A percentile compares a stretch with the other conserved stretches of the same genome.
Evolutionary conservation across 2,888 invertebrate genomes (phyloP).

Genomic region (Drosophila paramelanica): DNA sequence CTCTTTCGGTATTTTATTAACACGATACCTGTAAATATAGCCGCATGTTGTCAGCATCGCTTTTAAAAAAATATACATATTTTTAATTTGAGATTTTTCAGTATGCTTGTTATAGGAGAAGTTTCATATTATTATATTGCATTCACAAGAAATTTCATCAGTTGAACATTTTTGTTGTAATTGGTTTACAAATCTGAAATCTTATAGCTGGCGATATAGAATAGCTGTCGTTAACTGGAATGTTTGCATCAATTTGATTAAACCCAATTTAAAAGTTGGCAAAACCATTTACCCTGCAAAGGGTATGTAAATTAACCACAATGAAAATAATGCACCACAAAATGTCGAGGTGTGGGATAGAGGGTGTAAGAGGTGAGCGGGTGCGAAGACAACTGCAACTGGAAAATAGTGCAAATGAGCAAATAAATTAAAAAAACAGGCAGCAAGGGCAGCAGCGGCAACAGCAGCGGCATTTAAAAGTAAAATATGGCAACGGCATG

Average conservation of each 20-base stretch:
- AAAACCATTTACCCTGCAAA: slow-evolving; percentile 10
- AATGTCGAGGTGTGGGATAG: slow-evolving; percentile 26
- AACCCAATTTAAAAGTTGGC: neutral
- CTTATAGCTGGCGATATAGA: no score
- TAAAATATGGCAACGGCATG: slow-evolving; percentile 78
- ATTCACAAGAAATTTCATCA: neutral
- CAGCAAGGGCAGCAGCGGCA: slow-evolving; percentile 43
- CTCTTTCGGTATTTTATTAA: neutral
- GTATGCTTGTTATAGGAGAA: no score
- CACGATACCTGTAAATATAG: neutral
- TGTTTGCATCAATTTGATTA: neutral
- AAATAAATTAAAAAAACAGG: slow-evolving; percentile 75
- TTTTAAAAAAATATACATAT: no score
- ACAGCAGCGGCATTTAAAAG: slow-evolving; percentile 71
- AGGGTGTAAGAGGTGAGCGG: slow-evolving; percentile 1
- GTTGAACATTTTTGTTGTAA: neutral
- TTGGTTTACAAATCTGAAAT: no score
- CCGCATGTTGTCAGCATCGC: no score
- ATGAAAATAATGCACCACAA: slow-evolving; percentile 52
- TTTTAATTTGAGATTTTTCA: no score
- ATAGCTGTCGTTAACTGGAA: neutral
- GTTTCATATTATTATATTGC: no score
- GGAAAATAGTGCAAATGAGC: slow-evolving; percentile 78
- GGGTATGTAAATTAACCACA: slow-evolving; percentile 57
- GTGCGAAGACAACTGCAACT: slow-evolving; percentile 53